Evolutionary conservation across 2,888 invertebrate genomes (phyloP).

Genomic region (Hemicrepidius hirtus): DNA sequence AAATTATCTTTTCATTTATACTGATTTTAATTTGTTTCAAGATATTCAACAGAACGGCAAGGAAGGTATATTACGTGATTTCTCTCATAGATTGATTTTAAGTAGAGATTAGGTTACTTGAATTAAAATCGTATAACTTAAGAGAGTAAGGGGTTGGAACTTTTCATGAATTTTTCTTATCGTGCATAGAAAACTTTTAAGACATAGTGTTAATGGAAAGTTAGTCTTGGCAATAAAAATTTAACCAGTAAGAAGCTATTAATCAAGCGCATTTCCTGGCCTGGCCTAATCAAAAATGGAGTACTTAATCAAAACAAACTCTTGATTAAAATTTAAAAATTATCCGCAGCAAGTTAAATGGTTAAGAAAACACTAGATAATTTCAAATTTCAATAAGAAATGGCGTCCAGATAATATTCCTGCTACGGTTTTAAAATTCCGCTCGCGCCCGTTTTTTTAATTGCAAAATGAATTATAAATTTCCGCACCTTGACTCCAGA

Average conservation of each 20-base stretch:
- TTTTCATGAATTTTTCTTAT: neutral
- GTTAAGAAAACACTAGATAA: conserved; percentile 72
- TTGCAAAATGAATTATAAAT: conserved; percentile 67
- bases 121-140: too few species aligned
- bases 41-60: too few species aligned
- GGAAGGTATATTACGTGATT: too few species aligned
- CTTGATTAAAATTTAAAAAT: conserved; percentile 71
- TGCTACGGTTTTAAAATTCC: conserved; percentile 56
- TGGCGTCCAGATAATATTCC: conserved; percentile 59
- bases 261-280: conserved; percentile 30
- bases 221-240: conserved; percentile 24
- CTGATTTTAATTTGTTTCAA: too few species aligned
- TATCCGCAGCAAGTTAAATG: conserved; percentile 70
- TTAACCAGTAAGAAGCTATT: conserved; percentile 29
- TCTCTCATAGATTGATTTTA: too few species aligned
- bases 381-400: conserved; percentile 70
- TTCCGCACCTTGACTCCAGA: conserved; percentile 63
- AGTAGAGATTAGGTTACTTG: too few species aligned
- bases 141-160: too few species aligned
- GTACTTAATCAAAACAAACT: conserved; percentile 48
- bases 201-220: neutral
- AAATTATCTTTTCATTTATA: too few species aligned
- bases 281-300: conserved; percentile 40
- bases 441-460: conserved; percentile 62
- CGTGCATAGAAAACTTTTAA: neutral